A percentile compares a stretch with the other conserved stretches of the same genome.
Conservation (phyloP, 1,140 invertebrate species). For the Trypoxylus dichotomus region DNA sequence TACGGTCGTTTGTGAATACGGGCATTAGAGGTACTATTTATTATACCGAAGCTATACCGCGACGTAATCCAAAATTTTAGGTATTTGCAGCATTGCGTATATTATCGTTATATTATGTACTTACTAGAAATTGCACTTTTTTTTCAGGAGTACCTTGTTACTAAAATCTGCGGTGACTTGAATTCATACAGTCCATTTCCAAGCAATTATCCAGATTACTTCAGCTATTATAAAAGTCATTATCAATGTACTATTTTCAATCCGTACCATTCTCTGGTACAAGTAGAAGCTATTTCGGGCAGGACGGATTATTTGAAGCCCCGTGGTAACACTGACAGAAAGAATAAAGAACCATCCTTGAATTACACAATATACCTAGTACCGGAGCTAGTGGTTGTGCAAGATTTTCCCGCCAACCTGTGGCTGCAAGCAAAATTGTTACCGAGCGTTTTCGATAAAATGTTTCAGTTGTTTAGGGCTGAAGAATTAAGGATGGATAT, state of each 20-base stretch:
- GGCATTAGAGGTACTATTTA: too few relatives aligned
- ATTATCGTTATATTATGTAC: too few relatives aligned
- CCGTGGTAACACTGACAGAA: conserved; percentile 45
- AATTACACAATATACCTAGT: conserved; percentile 79
- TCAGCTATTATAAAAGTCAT: conserved; percentile 80
- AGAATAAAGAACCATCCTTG: conserved; percentile 56
- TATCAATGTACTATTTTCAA: conserved; percentile 75
- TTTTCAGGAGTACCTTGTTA: conserved; percentile 76
- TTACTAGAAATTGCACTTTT: too few relatives aligned
- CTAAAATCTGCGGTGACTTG: conserved; percentile 76
- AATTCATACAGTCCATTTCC: conserved; percentile 83
- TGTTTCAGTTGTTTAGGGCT: conserved; percentile 76
- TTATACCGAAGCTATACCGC: too few relatives aligned
- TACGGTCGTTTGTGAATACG: too few relatives aligned
- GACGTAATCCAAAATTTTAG: too few relatives aligned
- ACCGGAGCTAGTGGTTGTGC: conserved; percentile 86
- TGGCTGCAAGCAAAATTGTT: conserved; percentile 90
- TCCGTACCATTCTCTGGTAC: conserved; percentile 77
- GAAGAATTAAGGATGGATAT: conserved; percentile 76
- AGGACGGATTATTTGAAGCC: conserved; percentile 66
- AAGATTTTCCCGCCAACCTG: conserved; percentile 81
- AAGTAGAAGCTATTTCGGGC: conserved; percentile 83
- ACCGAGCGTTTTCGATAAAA: conserved; percentile 81
- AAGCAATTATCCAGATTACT: conserved; percentile 73
- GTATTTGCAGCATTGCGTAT: too few relatives aligned